Conservation (phyloP, 2,888 invertebrate species). For the Lamellibrachia satsuma region DNA sequence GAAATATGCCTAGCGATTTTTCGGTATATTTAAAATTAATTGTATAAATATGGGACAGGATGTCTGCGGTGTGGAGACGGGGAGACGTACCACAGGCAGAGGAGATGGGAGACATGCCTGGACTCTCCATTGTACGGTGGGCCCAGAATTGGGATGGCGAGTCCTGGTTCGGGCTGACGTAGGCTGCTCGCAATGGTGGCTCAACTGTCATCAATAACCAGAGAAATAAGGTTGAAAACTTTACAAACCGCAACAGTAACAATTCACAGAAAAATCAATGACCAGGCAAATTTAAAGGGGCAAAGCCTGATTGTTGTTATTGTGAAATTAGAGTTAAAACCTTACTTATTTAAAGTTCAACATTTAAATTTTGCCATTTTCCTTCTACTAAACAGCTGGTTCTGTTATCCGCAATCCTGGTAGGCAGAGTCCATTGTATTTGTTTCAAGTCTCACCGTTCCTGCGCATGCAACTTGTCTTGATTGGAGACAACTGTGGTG, state of each 20-base stretch:
- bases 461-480: constrained; percentile 24
- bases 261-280: background rate
- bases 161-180: background rate
- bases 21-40: no score
- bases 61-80: background rate
- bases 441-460: background rate
- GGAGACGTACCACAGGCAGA: background rate
- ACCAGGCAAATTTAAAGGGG: no score
- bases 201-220: background rate
- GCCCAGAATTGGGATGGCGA: background rate
- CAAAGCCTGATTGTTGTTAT: no score
- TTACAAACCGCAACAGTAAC: background rate
- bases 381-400: no score
- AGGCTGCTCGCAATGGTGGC: background rate
- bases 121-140: constrained; percentile 1
- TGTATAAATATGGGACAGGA: no score
- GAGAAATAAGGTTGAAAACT: background rate
- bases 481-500: constrained; percentile 27
- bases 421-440: background rate
- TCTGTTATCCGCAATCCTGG: background rate
- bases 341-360: no score
- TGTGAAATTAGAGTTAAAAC: no score
- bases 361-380: no score
- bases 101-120: constrained; percentile 31
- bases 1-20: no score